A percentile compares a stretch with the other conserved stretches of the same genome.
Conservation (phyloP, 2,113 vertebrate genomes). For the Cephalopholis sonnerati region DNA sequence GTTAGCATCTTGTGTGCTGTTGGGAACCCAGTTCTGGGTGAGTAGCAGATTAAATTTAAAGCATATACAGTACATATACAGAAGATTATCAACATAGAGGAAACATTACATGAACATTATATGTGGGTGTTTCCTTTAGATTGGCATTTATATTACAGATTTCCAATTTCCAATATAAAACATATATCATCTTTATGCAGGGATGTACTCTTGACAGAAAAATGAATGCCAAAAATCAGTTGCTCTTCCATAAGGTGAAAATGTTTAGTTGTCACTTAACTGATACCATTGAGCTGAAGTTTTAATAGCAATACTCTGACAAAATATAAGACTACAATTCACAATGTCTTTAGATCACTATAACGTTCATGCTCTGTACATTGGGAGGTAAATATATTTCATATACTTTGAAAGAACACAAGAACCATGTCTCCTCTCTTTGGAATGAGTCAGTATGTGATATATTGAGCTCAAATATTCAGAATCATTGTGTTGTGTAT, state of each 20-base stretch:
- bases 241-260: constrained; percentile 19
- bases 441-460: constrained; percentile 59
- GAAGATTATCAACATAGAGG: constrained; percentile 37
- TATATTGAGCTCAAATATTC: constrained; percentile 38
- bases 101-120: constrained; percentile 22
- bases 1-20: not conserved
- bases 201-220: not conserved
- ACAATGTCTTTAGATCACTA: constrained; percentile 63
- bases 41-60: constrained; percentile 21
- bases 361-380: constrained; percentile 71
- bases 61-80: constrained; percentile 51
- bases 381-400: constrained; percentile 43
- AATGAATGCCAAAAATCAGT: constrained; percentile 9
- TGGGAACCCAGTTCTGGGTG: not conserved
- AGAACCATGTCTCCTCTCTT: constrained; percentile 44
- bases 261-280: constrained; percentile 8
- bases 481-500: constrained; percentile 40
- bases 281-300: constrained; percentile 32
- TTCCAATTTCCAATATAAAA: constrained; percentile 15
- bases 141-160: constrained; percentile 36
- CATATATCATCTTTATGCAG: constrained; percentile 16
- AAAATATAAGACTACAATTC: constrained; percentile 53
- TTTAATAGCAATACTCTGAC: constrained; percentile 39
- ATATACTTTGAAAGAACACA: constrained; percentile 57
- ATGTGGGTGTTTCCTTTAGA: constrained; percentile 34